Evolutionary conservation across 2,888 invertebrate genomes (phyloP).

Genomic region (Flexamia atlantica): DNA sequence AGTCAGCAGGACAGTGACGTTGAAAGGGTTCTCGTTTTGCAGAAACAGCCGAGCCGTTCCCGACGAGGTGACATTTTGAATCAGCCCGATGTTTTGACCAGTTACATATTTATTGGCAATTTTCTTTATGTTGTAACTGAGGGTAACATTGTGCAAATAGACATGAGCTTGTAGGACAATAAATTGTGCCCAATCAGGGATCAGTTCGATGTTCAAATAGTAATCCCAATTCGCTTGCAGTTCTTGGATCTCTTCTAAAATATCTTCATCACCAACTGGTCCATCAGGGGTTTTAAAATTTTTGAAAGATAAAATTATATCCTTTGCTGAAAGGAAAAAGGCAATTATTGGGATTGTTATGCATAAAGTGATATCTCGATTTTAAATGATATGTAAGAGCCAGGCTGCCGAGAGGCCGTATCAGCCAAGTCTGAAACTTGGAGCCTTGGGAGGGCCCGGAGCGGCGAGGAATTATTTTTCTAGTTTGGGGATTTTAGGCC

Average conservation of each 20-base stretch:
- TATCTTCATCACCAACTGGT: conserved; percentile 54
- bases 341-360: no score
- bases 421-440: no score
- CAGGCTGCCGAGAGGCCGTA: no score
- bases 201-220: conserved; percentile 74
- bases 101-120: conserved; percentile 73
- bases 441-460: no score
- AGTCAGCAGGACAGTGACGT: conserved; percentile 74
- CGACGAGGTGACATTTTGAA: conserved; percentile 69
- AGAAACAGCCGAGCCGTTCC: conserved; percentile 74
- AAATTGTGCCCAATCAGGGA: conserved; percentile 77
- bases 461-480: no score
- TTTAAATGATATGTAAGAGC: no score
- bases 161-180: conserved; percentile 83
- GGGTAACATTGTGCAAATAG: conserved; percentile 77
- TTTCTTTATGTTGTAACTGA: conserved; percentile 76
- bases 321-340: conserved; percentile 57
- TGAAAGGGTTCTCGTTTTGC: conserved; percentile 74
- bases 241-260: conserved; percentile 60
- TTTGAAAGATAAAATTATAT: conserved; percentile 60
- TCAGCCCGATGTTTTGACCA: conserved; percentile 82
- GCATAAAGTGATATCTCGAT: no score
- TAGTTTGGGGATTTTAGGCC: no score
- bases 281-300: neutral
- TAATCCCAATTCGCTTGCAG: conserved; percentile 53